Conservation (phyloP, 2,113 vertebrate genomes). For the Equus przewalskii region DNA sequence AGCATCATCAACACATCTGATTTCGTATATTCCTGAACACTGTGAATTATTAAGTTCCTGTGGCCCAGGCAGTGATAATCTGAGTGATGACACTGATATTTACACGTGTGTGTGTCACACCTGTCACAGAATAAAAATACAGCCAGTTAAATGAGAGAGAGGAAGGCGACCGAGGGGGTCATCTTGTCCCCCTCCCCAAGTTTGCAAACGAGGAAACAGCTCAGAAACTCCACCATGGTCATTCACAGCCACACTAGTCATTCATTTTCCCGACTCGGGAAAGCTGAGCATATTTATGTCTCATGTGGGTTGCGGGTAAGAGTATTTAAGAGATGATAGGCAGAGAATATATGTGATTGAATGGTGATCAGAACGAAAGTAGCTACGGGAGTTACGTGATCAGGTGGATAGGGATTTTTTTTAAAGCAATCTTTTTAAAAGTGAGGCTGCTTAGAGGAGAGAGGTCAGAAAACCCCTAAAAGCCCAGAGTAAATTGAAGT, state of each 20-base stretch:
- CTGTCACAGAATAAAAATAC: not conserved
- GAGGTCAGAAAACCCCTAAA: not conserved
- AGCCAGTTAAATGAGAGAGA: not conserved
- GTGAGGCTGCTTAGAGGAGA: not conserved
- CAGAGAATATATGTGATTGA: not conserved
- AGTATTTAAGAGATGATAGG: not conserved
- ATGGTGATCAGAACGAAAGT: not conserved
- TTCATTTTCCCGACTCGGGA: not conserved
- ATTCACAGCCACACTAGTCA: not conserved
- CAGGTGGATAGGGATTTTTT: not conserved
- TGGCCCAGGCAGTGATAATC: not conserved
- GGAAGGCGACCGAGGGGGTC: not conserved
- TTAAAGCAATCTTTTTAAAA: not conserved
- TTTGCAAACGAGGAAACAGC: not conserved
- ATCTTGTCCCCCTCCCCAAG: not conserved
- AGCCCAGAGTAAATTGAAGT: not conserved
- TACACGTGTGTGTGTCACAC: not conserved
- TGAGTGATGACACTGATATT: not conserved
- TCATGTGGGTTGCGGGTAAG: not conserved
- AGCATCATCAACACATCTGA: not conserved
- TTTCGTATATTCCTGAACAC: not conserved
- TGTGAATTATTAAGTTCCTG: not conserved
- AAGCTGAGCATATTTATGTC: not conserved
- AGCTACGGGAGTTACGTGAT: not conserved
- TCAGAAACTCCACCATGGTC: not conserved